Conservation (phyloP, 2,113 vertebrate species). For the Falco punctatus region DNA sequence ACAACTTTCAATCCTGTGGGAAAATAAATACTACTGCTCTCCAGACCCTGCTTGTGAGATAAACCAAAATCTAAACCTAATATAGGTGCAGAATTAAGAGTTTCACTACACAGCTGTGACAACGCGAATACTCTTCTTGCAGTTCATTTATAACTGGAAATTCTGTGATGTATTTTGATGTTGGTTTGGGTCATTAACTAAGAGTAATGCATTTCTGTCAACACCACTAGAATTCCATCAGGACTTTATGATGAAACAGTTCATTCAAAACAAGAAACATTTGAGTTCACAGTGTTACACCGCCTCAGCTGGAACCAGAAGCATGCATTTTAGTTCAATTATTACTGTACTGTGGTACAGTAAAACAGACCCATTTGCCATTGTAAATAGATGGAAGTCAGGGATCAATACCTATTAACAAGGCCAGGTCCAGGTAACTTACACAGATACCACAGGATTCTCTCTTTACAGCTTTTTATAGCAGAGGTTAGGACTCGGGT, state of each 20-base stretch:
- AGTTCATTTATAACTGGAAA: not conserved
- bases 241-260: not conserved
- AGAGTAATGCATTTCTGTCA: not conserved
- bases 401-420: not conserved
- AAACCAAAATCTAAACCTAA: not conserved
- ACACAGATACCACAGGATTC: rapidly evolving
- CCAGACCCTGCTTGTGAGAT: not conserved
- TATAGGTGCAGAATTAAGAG: not conserved
- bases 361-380: not conserved
- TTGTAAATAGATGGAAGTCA: rapidly evolving
- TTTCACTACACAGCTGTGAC: not conserved
- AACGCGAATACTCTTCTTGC: not conserved
- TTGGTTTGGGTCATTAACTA: too few relatives aligned
- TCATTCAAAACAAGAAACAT: not conserved
- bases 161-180: not conserved
- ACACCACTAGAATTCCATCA: not conserved
- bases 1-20: not conserved
- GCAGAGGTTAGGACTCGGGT: rapidly evolving
- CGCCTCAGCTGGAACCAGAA: not conserved
- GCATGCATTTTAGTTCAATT: not conserved
- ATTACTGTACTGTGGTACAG: not conserved
- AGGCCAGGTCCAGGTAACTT: not conserved
- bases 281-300: not conserved
- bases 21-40: not conserved
- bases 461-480: rapidly evolving